Conservation (phyloP, 2,888 invertebrate genomes). For the Himalopsyche tibetana region DNA sequence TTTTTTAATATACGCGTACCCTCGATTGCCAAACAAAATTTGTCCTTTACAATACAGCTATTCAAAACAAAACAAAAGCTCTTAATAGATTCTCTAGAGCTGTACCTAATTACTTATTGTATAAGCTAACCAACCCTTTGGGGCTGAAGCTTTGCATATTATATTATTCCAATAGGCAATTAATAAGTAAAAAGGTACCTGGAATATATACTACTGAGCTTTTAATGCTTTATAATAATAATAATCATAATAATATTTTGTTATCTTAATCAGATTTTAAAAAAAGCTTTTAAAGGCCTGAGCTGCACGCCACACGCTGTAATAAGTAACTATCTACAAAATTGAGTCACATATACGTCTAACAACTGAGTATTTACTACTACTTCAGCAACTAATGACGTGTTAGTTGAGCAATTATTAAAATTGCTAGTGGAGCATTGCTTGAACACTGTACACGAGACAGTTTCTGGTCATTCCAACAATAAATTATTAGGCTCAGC, state of each 20-base stretch:
- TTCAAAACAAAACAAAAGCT: too few relatives aligned
- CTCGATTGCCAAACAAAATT: too few relatives aligned
- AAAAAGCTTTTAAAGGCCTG: not conserved
- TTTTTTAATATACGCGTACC: too few relatives aligned
- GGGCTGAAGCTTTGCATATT: not conserved
- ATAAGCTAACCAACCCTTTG: conserved; percentile 4
- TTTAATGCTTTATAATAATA: not conserved
- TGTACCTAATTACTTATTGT: too few relatives aligned
- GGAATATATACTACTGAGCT: not conserved
- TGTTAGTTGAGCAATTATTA: conserved; percentile 64
- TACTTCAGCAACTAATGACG: conserved; percentile 56
- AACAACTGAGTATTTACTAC: not conserved
- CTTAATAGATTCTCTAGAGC: too few relatives aligned
- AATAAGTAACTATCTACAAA: conserved; percentile 9
- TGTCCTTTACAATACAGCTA: too few relatives aligned
- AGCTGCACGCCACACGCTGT: not conserved
- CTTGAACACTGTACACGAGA: not conserved
- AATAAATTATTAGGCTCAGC: too few relatives aligned
- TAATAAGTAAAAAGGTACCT: not conserved
- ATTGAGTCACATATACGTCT: conserved; percentile 16
- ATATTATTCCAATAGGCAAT: not conserved
- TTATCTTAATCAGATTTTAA: not conserved
- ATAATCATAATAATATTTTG: conserved; percentile 13
- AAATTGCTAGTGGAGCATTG: conserved; percentile 55
- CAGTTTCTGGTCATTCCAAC: not conserved